These are phyloP conservation scores for Abrostola tripartita DNA, from an alignment of 2,888 invertebrate genomes.

Conservation along the genomic window DNA sequence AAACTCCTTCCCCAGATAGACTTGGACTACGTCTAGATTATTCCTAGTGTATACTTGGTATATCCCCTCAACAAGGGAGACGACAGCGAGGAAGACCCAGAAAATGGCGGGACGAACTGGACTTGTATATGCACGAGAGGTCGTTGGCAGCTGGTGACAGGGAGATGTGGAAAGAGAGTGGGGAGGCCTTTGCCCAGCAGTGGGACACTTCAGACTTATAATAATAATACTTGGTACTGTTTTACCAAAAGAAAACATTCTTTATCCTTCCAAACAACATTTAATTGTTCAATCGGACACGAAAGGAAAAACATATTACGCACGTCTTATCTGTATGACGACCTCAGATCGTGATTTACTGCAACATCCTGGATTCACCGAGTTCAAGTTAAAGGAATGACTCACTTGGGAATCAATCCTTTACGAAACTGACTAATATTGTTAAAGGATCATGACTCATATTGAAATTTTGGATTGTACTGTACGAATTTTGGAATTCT, in stretches of 20 bases:
- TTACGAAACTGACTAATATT: conserved; percentile 44
- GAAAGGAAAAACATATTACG: conserved; percentile 2
- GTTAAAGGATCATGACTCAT: conserved; percentile 30
- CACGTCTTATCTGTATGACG: conserved; percentile 25
- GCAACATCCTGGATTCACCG: conserved; percentile 54
- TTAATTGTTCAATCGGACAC: not conserved
- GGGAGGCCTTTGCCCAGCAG: too few species aligned
- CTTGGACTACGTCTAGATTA: too few species aligned
- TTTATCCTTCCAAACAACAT: too few species aligned
- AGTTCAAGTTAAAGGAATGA: conserved; percentile 61
- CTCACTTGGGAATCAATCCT: conserved; percentile 59
- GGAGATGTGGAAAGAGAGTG: too few species aligned
- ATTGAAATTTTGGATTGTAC: conserved; percentile 16
- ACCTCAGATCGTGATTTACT: conserved; percentile 55
- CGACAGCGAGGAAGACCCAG: too few species aligned
- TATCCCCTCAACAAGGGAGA: too few species aligned
- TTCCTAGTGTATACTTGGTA: not conserved
- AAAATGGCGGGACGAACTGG: too few species aligned
- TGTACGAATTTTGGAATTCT: not conserved
- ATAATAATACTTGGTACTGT: not conserved
- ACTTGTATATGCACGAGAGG: too few species aligned
- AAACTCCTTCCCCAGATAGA: too few species aligned
- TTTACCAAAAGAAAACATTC: too few species aligned
- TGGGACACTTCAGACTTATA: too few species aligned
- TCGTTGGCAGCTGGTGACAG: too few species aligned